Base-by-base conservation (phyloP, 2,113 vertebrate genomes). In the Ammodytes dubius region DNA sequence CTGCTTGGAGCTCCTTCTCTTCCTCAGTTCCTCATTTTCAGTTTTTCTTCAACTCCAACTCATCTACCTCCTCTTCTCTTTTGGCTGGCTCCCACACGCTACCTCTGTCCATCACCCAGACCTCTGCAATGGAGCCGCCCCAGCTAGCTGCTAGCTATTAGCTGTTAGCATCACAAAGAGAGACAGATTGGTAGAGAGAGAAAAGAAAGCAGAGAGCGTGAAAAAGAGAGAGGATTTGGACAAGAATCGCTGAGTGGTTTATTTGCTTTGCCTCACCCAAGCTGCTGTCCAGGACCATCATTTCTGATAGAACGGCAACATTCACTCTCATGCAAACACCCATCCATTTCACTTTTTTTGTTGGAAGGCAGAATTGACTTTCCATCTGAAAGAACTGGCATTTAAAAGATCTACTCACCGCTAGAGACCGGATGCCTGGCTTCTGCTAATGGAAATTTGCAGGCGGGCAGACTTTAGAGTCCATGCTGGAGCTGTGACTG, bases 81-180 rank as follows among this genome's bases (percentile, higher is more conserved):
- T 69, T 79, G 63, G 70, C 72, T 87, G 77, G 74, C 74, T 84
- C 77, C 46, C 79, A 49, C 87, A 81, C 37, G 65, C 83, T 87
- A 83, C 83, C 60, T 86, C 84, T 1, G 10, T 76, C 72, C 79
- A 81, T 53, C 81, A 77, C 79, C 17, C 63, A 89, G 87, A 92
- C 80, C 88, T 85, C 89, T 88, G 87, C 82, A 88, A 85, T 43
- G 86, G 86, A 89, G 88, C 84, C 88, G 74, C 90, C 87, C 91
- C 77, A 85, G 81, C 71, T 75, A 81, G 61, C 88, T 43, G 72
- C 72, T 82, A 46, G 71, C 81, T 4, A 6, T 77, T 82, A 88
- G 84, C 88, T 50, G 68, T 83, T 93, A 94, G 91, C 91, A 91
- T 89, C 87, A 90, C 87, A 92, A 84, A 42, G 73, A 37, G 39